phyloP scores from a whole-genome alignment of 2,113 vertebrate genomes.

The Semnornis frantzii region DNA sequence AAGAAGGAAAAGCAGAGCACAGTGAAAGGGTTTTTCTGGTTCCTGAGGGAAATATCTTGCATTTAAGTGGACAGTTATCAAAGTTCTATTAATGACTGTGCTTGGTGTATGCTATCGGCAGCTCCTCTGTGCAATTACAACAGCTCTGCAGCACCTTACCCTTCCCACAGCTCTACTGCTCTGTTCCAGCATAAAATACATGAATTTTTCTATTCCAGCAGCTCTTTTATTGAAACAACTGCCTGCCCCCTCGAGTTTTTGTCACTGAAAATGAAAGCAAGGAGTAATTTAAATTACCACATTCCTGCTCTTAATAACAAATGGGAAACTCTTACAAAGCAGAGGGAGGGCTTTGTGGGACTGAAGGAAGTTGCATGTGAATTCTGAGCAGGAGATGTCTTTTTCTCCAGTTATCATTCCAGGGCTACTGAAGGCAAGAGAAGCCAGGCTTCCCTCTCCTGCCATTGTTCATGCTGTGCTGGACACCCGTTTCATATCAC shows the following conservation, averaged over 20 bases:
- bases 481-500: not conserved
- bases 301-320: slow-evolving; percentile 2
- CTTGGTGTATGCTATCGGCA: not conserved
- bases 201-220: slow-evolving; percentile 7
- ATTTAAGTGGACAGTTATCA: not conserved
- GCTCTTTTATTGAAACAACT: slow-evolving; percentile 3
- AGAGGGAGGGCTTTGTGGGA: not conserved
- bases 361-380: not conserved
- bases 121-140: not conserved
- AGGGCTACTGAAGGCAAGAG: not conserved
- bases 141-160: not conserved
- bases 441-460: not conserved
- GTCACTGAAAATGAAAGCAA: slow-evolving; percentile 5
- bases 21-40: not conserved
- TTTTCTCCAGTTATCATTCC: not conserved
- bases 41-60: not conserved
- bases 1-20: not conserved
- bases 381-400: not conserved
- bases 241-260: not conserved
- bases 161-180: not conserved
- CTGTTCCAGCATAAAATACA: not conserved
- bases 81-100: not conserved
- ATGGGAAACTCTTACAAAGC: not conserved
- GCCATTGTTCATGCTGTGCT: not conserved
- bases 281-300: slow-evolving; percentile 5